Conservation (phyloP, 2,113 vertebrate species). For the Aptenodytes patagonicus region DNA sequence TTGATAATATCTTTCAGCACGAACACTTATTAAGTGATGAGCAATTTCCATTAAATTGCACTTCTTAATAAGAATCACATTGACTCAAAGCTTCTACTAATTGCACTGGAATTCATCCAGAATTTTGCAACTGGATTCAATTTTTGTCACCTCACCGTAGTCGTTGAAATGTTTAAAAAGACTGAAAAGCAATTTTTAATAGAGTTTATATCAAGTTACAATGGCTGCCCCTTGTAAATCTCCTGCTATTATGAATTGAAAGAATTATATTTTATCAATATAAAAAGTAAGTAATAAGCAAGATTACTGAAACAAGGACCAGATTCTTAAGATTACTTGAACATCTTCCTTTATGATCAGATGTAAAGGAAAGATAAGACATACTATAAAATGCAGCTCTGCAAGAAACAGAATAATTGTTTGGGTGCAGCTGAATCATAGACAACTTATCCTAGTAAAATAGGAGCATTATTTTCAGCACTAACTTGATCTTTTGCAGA, state of each 20-base stretch:
- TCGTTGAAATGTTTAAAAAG: background rate
- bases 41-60: background rate
- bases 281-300: background rate
- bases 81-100: background rate
- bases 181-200: background rate
- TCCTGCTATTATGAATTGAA: background rate
- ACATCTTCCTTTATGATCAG: background rate
- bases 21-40: background rate
- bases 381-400: background rate
- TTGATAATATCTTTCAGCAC: background rate
- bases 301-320: background rate
- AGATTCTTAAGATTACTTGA: background rate
- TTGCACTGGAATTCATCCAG: background rate
- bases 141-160: background rate
- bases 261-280: too few relatives aligned
- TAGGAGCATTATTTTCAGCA: background rate
- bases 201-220: background rate
- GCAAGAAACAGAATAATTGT: background rate
- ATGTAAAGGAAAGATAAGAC: background rate
- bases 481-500: background rate
- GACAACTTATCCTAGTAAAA: background rate
- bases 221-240: background rate
- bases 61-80: background rate
- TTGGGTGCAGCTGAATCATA: background rate
- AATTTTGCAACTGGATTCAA: background rate